phyloP scores from a whole-genome alignment of 2,888 invertebrate species.

The Ethmia dodecea region DNA sequence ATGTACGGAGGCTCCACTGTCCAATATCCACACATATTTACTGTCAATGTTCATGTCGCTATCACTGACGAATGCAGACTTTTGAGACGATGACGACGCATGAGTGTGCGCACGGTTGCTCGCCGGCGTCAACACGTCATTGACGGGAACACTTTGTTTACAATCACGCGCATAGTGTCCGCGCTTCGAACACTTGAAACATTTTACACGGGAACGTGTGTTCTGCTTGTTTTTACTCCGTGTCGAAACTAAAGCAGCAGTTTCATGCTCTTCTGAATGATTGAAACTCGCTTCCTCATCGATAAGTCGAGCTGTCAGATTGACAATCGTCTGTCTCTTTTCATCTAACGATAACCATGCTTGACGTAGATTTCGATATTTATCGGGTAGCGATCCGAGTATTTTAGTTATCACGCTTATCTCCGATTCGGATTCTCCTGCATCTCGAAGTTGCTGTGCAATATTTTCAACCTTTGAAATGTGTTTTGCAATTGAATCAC shows the following conservation, averaged over 20 bases:
- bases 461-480: conserved; percentile 8
- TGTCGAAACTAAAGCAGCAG: too few species aligned
- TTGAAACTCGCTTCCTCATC: conserved; percentile 9
- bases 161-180: conserved; percentile 2
- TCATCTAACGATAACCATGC: conserved; percentile 10
- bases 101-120: too few species aligned
- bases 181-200: conserved; percentile 4
- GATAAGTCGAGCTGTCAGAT: conserved; percentile 8
- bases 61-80: too few species aligned
- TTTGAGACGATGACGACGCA: too few species aligned
- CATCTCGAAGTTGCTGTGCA: conserved; percentile 7
- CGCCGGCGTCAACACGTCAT: too few species aligned
- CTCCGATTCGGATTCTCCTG: conserved; percentile 6
- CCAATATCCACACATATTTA: not conserved
- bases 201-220: not conserved
- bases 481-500: conserved; percentile 5
- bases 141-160: too few species aligned
- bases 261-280: not conserved
- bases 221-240: too few species aligned
- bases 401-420: conserved; percentile 9
- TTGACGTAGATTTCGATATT: conserved; percentile 9
- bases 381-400: conserved; percentile 3
- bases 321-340: conserved; percentile 8
- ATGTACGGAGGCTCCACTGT: conserved; percentile 2
- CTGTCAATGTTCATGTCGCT: not conserved